Conservation (phyloP, 1,140 invertebrate genomes). For the Pseudomyrmex pallidus region DNA sequence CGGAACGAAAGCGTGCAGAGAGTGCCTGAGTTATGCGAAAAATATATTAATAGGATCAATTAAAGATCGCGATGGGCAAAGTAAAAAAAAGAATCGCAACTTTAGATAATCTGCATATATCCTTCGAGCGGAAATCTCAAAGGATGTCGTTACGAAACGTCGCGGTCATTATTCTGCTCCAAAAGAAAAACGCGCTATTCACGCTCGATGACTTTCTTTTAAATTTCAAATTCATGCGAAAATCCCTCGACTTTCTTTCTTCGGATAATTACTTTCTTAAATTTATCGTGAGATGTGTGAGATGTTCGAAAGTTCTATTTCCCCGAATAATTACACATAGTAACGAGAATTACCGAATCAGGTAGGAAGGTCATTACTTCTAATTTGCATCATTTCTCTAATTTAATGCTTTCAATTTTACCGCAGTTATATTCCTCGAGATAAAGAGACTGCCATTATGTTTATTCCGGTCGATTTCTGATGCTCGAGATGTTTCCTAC, state of each 20-base stretch:
- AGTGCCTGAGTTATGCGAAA: conserved; percentile 47
- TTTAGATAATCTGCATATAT: conserved; percentile 37
- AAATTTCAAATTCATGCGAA: conserved; percentile 44
- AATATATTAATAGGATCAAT: conserved; percentile 62
- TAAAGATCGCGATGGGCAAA: conserved; percentile 18
- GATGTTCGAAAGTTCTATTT: background rate
- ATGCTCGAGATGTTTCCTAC: conserved; percentile 50
- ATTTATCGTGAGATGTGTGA: background rate
- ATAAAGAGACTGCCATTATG: background rate
- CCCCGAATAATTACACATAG: background rate
- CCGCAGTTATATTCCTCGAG: conserved; percentile 19
- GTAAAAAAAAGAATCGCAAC: background rate
- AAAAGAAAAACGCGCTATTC: background rate
- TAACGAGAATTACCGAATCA: background rate
- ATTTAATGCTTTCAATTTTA: background rate
- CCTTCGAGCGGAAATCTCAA: conserved; percentile 17
- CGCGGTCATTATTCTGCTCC: conserved; percentile 18
- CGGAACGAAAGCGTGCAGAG: background rate
- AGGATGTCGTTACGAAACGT: background rate
- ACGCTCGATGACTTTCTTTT: conserved; percentile 42
- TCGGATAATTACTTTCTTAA: conserved; percentile 30
- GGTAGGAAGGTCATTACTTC: background rate
- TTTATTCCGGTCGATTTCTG: conserved; percentile 1
- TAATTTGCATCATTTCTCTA: background rate
- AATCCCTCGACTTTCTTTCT: background rate